Conservation (phyloP, 2,888 invertebrate species). For the Micoletzkya japonica region DNA sequence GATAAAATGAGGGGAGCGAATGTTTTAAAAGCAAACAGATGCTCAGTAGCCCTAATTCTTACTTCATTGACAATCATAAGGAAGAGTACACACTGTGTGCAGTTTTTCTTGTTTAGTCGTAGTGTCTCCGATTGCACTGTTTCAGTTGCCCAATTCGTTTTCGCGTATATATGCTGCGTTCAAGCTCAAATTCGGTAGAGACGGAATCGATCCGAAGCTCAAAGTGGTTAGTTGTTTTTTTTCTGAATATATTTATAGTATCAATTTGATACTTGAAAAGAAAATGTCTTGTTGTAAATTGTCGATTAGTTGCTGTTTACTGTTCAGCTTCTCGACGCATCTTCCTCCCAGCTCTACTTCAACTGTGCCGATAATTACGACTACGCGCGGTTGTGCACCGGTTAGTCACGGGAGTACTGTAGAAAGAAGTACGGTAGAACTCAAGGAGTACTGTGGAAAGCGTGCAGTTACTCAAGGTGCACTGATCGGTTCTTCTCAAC, state of each 20-base stretch:
- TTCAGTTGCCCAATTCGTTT: slow-evolving; percentile 28
- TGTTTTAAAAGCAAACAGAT: neutral
- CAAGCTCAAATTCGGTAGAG: slow-evolving; percentile 37
- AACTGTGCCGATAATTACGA: slow-evolving; percentile 59
- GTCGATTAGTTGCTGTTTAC: neutral
- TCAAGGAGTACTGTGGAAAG: no score
- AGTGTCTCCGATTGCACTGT: no score
- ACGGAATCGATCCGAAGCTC: slow-evolving; percentile 41
- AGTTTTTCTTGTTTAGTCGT: no score
- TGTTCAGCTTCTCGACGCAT: slow-evolving; percentile 42
- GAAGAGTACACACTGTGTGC: no score
- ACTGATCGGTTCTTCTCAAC: no score
- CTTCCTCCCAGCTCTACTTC: slow-evolving; percentile 56
- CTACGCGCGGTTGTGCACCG: slow-evolving; percentile 46
- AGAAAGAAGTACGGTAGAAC: no score
- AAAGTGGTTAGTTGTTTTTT: slow-evolving; percentile 35
- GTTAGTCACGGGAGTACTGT: slow-evolving; percentile 27
- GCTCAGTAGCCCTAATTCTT: neutral
- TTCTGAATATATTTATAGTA: neutral
- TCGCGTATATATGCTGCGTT: slow-evolving; percentile 38
- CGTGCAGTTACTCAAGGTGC: no score
- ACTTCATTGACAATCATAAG: no score
- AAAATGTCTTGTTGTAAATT: neutral
- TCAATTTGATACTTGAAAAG: no score
- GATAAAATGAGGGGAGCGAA: neutral